Conservation (phyloP, 2,888 invertebrate species). For the Choristoneura rosaceana region DNA sequence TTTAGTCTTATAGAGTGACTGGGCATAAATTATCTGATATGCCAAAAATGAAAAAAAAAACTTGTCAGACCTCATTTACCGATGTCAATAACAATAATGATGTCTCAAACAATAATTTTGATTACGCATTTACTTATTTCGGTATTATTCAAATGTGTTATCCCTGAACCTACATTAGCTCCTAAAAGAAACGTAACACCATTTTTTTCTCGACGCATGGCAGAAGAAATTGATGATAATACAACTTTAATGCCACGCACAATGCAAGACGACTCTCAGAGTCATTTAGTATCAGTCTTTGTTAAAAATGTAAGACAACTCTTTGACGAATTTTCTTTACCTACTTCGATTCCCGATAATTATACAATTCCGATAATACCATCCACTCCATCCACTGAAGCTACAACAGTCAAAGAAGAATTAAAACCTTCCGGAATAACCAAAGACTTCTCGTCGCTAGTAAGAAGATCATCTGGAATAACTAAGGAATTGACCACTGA, state of each 20-base stretch:
- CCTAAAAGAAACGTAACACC: slow-evolving; percentile 48
- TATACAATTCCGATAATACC: not conserved
- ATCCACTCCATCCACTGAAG: not conserved
- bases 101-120: not conserved
- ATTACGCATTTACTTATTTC: not conserved
- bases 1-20: not conserved
- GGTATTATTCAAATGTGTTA: not conserved
- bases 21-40: not conserved
- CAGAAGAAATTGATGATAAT: slow-evolving; percentile 55
- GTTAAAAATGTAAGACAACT: slow-evolving; percentile 68
- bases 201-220: slow-evolving; percentile 62
- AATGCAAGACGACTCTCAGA: slow-evolving; percentile 50
- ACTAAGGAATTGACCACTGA: not conserved
- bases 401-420: not conserved
- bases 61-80: not conserved
- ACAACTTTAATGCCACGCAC: slow-evolving; percentile 41
- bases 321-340: slow-evolving; percentile 48
- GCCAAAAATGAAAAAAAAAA: not conserved
- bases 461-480: slow-evolving; percentile 1
- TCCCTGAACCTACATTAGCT: not conserved
- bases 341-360: not conserved
- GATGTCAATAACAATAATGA: not conserved
- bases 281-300: slow-evolving; percentile 63
- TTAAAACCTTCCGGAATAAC: not conserved
- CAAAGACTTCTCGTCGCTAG: not conserved